These are phyloP conservation scores for Echinops telfairi DNA, from an alignment of 2,113 vertebrate species.

Conservation along the genomic window DNA sequence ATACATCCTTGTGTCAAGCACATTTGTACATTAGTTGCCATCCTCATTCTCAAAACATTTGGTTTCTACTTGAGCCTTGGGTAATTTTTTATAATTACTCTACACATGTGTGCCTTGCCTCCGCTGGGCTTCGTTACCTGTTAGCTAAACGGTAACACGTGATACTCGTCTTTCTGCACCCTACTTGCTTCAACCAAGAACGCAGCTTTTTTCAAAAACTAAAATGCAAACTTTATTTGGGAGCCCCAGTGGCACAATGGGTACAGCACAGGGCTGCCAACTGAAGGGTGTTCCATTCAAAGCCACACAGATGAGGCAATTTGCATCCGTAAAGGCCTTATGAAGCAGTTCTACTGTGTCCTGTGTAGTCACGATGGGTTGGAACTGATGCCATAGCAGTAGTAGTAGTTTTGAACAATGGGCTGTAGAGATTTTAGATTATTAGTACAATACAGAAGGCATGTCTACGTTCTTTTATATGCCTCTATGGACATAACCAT, in stretches of 20 bases:
- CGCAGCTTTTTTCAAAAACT: neutral
- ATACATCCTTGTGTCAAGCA: too few relatives aligned
- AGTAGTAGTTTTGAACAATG: neutral
- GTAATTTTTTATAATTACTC: constrained; percentile 30
- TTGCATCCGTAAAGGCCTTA: too few relatives aligned
- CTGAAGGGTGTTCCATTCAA: too few relatives aligned
- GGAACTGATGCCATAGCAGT: too few relatives aligned
- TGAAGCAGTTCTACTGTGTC: too few relatives aligned
- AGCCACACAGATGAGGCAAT: too few relatives aligned
- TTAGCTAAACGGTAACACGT: neutral
- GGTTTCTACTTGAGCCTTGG: neutral
- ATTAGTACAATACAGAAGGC: neutral
- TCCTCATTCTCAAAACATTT: too few relatives aligned
- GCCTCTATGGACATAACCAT: neutral
- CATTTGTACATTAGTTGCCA: too few relatives aligned
- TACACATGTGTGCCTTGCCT: neutral
- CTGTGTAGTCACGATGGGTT: too few relatives aligned
- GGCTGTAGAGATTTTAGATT: constrained; percentile 15
- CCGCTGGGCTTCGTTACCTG: neutral
- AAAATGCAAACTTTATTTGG: neutral
- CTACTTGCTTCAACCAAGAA: neutral
- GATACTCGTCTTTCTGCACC: neutral
- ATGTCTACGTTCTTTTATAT: neutral
- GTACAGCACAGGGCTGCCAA: too few relatives aligned
- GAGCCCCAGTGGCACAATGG: neutral